Evolutionary conservation across 2,888 invertebrate species (phyloP).

Genomic region (Margaritifera margaritifera): DNA sequence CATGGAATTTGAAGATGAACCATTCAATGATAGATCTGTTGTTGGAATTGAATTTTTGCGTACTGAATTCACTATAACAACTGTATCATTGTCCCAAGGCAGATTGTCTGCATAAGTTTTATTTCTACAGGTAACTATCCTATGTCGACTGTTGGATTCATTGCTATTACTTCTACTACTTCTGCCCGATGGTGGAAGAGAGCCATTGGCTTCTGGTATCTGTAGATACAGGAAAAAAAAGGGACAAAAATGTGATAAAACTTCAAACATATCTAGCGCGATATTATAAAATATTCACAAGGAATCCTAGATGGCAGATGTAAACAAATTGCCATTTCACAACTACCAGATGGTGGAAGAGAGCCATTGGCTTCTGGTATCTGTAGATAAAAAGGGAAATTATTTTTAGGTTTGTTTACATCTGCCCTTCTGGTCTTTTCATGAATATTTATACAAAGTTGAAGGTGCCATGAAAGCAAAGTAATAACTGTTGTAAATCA

Average conservation of each 20-base stretch:
- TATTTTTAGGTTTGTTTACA: no score
- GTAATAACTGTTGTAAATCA: no score
- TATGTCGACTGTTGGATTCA: conserved; percentile 21
- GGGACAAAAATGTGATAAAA: neutral
- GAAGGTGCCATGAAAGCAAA: no score
- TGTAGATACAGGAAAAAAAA: conserved; percentile 2
- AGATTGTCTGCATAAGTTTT: conserved; percentile 34
- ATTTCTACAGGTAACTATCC: conserved; percentile 21
- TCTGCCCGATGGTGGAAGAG: conserved; percentile 14
- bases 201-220: conserved; percentile 10
- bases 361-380: conserved; percentile 10
- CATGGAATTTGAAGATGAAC: conserved; percentile 13
- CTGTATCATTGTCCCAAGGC: conserved; percentile 61
- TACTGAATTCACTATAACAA: conserved; percentile 55
- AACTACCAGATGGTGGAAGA: conserved; percentile 14
- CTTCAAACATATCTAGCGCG: neutral
- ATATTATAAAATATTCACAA: no score
- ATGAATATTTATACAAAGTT: no score
- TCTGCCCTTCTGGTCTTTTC: no score
- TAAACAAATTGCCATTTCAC: no score
- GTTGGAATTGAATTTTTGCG: conserved; percentile 30
- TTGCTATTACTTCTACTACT: conserved; percentile 20
- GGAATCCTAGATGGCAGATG: no score
- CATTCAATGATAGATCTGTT: conserved; percentile 14
- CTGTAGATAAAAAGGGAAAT: conserved; percentile 3